A percentile compares a stretch with the other conserved stretches of the same genome.
These are phyloP conservation scores for Tinamus guttatus DNA, from an alignment of 2,113 vertebrate genomes.

Conservation along the genomic window DNA sequence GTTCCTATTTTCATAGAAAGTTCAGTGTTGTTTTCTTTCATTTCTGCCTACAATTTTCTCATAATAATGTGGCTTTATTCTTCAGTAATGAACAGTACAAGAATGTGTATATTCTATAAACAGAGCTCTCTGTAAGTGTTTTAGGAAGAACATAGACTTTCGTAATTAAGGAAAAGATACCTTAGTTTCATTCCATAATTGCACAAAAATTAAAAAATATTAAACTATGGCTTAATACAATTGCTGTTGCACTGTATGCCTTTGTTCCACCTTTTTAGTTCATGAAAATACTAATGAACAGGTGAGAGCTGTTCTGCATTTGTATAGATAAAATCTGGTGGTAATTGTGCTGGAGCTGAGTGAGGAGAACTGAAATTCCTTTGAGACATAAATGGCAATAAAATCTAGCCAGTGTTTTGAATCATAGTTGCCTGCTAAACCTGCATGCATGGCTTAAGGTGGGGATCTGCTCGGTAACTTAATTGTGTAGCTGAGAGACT, in stretches of 20 bases:
- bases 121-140: neutral
- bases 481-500: neutral
- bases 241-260: neutral
- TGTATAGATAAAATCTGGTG: constrained; percentile 54
- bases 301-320: constrained; percentile 27
- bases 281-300: constrained; percentile 32
- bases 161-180: constrained; percentile 5
- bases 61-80: neutral
- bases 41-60: constrained; percentile 1
- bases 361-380: constrained; percentile 36
- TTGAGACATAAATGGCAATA: neutral
- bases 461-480: neutral
- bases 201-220: constrained; percentile 11
- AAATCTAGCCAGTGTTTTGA: neutral
- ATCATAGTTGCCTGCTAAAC: neutral
- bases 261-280: constrained; percentile 30
- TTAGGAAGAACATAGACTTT: neutral
- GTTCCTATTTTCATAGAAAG: neutral
- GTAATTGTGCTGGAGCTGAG: constrained; percentile 51
- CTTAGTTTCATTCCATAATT: constrained; percentile 24
- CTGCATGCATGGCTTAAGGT: neutral
- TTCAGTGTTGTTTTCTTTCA: neutral
- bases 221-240: neutral
- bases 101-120: neutral
- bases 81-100: neutral